phyloP scores from a whole-genome alignment of 2,888 invertebrate species.

The Lasius platythorax region DNA sequence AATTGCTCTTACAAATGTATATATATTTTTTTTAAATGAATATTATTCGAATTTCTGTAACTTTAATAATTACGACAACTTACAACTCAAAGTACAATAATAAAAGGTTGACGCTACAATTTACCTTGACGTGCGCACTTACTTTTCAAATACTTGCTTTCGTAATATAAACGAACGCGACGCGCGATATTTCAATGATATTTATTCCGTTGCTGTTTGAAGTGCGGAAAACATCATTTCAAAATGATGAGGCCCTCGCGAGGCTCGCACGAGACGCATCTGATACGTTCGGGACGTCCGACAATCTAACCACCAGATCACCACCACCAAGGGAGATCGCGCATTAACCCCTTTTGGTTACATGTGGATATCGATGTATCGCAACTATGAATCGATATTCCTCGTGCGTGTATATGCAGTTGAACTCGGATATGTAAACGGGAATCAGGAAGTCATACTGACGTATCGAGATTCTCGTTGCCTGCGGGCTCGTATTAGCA shows the following conservation, averaged over 20 bases:
- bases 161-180: neutral
- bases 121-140: conserved; percentile 17
- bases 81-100: neutral
- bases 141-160: conserved; percentile 20
- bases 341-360: conserved; percentile 58
- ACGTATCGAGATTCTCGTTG: conserved; percentile 28
- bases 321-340: conserved; percentile 29
- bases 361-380: conserved; percentile 30
- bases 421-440: conserved; percentile 35
- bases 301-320: conserved; percentile 30
- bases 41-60: neutral
- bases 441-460: conserved; percentile 45
- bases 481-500: neutral
- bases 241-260: neutral
- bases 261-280: neutral
- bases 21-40: neutral
- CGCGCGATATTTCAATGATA: conserved; percentile 17
- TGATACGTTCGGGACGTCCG: conserved; percentile 42
- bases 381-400: conserved; percentile 44
- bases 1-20: neutral
- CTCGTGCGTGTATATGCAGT: neutral
- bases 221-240: neutral
- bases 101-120: conserved; percentile 7
- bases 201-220: conserved; percentile 17
- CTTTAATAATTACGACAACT: neutral